Evolutionary conservation across 1,140 invertebrate genomes (phyloP), one percentile per base, ranked within the genome.

Genomic region (Choristoneura fumiferana): DNA sequence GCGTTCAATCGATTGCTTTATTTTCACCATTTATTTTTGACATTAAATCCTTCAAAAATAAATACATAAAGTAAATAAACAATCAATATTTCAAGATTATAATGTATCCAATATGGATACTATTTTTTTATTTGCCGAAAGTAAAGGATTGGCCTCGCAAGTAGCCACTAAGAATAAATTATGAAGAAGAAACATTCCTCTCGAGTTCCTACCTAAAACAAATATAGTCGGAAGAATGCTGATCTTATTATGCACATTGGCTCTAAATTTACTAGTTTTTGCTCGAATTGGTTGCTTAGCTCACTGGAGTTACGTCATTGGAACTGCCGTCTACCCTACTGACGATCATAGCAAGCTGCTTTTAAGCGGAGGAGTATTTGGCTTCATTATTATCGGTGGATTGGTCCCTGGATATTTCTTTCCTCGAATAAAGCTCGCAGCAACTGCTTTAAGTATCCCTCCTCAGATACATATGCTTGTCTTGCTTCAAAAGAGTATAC

Each of bases 291-390:
- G 43, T 12, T 49, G 43, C 43, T 49, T 49, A 10, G 18, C 18
- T 12, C 43, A 49, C 12, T 49, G 43, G 43, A 49, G 43, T 49
- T 49, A 49, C n/a, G 22, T 49, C 12, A 49, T 49, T 49, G 43
- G 43, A 9, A 6, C 18, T 14, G 8, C 43, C 4, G 14, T 49
- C 17, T 49, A 14, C n/a, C 43, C 43, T 18, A 49, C 18, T 1
- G 22, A 49, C 14, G 22, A 17, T n/a, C 22, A 49, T 22, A 29
- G 22, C 10, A 22, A 18, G 10, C 18, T 49, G 3, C 17, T 17
- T 8, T 13, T 33, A 4, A 33, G 43, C 12, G 43, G 17, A 10
- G 43, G 43, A 29, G 22, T 49, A 49, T 49, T 49, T 49, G 43
- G 43, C 22, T 49, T 49, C 18, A 49, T 49, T 8, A 12, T 49